Base-by-base conservation (phyloP, 2,113 vertebrate species). In the Mirza zaza region DNA sequence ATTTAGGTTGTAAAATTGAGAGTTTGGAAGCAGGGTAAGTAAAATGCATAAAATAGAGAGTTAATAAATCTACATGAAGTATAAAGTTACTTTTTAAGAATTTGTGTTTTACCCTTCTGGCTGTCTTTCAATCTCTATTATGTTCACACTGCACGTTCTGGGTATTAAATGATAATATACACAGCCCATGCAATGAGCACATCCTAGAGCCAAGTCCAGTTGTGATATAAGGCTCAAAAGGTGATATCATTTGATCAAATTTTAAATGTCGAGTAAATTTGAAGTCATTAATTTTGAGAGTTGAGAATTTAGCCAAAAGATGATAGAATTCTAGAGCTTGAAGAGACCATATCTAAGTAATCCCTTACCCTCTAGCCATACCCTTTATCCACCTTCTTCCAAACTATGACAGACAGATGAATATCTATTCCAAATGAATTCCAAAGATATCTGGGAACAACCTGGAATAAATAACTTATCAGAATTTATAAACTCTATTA, bases 181-280 rank as follows among this genome's bases (percentile, higher is more conserved):
- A 98, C 98, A 99, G 98, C 97, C 98, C 98, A 98, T 98, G 98
- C 98, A 99, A 98, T 98, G 98, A 98, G 98, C 97, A 98, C 98
- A 98, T 97, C 0, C 93, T 96, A 91, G 70, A 97, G 97, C 95
- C 97, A 97, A 39, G 8, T 68, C 70, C 63, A 61, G 18, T 45
- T 85, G 89, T 67, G 39, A 90, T 79, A 20, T 23, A 79, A 77
- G 29, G 25, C 34, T 79, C 50, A 50, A 94, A 87, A 13, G 2
- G 13, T 67, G 45, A 48, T 61, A 95, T 48, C 34, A 39, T 34
- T 71, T 83, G 18, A 39, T 79, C 42, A 83, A 21, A 86, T 83
- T 93, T 85, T 29, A 86, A 87, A 57, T 36, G 17, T n/a, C 70
- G 93, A 87, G 36, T 36, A 87, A 42, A 84, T 84, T 85, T 39